Evolutionary conservation across 2,888 invertebrate genomes (phyloP), one percentile per base, ranked within the genome.

Genomic region (Ormyrus thymus): DNA sequence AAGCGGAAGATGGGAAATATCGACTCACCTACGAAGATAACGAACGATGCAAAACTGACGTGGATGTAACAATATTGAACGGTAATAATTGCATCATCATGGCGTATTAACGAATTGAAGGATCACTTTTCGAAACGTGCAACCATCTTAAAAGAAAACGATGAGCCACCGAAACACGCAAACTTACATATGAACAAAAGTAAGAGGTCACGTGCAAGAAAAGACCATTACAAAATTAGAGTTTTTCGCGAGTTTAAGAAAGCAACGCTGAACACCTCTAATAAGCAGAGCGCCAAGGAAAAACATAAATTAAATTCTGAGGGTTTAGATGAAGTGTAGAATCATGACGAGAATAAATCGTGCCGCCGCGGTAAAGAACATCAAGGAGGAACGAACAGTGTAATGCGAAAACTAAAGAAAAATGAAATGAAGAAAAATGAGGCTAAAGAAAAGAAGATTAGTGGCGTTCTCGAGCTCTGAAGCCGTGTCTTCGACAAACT

Each of bases 1-100:
- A 88, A 86, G 86, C 81, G 83, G 82, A 85, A 84, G 84, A 83
- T 84, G 81, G 73, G 81, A 83, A 84, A 86, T 86, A 87, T 84
- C 85, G 85, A 86, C 83, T 83, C 85, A 85, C 83, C 84, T 86
- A 87, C 85, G 84, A 87, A 84, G 29, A 68, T 59, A 15, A 48
- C 45, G 48, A 58, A 11, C 4, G 8, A 50, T 43, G 56, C 56
- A 73, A 46, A 50, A 59, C 55, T n/a, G 7, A 75, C 7, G 29
- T 11, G 7, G 6, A 62, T 64, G n/a, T 65, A 43, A 50, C 11
- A 65, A 61, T 59, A 8, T 66, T 46, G 66, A 72, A 55, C 4
- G 55, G 74, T 68, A 72, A 75, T 58, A 48, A 69, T 76, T 73
- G 64, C 65, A 64, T 76, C 53, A 53, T 64, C 13, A 43, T 59